Evolutionary conservation across 2,113 vertebrate species (phyloP).

Genomic region (Junco hyemalis): DNA sequence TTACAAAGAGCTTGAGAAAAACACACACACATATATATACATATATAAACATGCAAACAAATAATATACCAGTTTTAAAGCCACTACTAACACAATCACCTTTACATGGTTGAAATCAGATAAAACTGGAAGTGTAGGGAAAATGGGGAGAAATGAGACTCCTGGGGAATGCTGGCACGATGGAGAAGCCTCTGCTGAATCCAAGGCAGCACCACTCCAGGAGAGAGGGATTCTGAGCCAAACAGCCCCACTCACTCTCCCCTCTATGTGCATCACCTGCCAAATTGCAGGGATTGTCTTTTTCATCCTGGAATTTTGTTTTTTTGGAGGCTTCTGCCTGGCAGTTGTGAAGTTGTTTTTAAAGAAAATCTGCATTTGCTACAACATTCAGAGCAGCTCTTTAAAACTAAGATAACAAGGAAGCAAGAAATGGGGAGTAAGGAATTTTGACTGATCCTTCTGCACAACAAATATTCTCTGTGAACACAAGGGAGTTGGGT

Average conservation of each 20-base stretch:
- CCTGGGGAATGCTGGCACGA: neutral
- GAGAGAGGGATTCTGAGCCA: neutral
- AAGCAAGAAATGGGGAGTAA: neutral
- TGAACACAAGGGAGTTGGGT: neutral
- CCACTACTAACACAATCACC: neutral
- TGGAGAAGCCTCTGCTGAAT: neutral
- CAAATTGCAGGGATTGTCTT: neutral
- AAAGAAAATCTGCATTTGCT: neutral
- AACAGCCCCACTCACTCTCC: neutral
- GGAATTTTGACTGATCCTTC: neutral
- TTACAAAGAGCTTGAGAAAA: neutral
- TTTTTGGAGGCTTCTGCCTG: neutral
- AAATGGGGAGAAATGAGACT: neutral
- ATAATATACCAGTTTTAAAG: neutral
- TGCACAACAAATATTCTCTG: neutral
- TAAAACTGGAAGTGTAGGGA: neutral
- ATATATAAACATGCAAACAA: neutral
- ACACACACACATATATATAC: rapidly evolving
- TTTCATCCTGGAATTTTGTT: neutral
- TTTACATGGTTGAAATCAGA: neutral
- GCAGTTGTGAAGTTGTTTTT: neutral
- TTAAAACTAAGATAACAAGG: neutral
- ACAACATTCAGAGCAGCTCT: neutral
- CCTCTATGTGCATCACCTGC: neutral
- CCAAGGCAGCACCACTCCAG: neutral